These are phyloP conservation scores for Drosophila affinis DNA, from an alignment of 2,888 invertebrate species.

Conservation along the genomic window DNA sequence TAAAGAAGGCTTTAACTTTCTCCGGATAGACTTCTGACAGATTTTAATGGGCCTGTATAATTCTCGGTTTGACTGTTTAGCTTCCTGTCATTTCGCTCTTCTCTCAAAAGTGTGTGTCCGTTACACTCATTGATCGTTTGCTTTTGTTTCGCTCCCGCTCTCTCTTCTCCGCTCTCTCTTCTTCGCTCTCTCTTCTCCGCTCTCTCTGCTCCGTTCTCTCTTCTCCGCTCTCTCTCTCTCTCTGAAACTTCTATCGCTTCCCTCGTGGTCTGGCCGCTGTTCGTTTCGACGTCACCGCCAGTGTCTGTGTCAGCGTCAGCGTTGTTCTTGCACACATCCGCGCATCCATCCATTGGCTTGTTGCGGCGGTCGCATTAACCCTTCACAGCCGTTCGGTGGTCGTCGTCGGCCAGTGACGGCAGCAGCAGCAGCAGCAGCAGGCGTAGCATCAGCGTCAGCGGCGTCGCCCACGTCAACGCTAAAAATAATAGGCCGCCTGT, in stretches of 20 bases:
- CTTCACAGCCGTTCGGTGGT: constrained; percentile 35
- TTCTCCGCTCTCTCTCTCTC: neutral
- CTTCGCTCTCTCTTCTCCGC: neutral
- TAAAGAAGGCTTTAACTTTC: too few species aligned
- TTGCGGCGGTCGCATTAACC: constrained; percentile 44
- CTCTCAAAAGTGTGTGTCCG: too few species aligned
- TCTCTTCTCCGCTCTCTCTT: neutral
- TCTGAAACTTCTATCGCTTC: neutral
- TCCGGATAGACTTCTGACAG: too few species aligned
- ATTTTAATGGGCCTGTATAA: too few species aligned
- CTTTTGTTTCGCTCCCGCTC: too few species aligned
- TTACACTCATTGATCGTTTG: too few species aligned
- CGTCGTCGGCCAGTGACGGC: constrained; percentile 1
- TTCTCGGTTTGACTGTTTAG: too few species aligned
- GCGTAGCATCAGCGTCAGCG: constrained; percentile 4
- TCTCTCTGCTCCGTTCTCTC: neutral
- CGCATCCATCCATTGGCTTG: constrained; percentile 48
- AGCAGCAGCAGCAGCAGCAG: neutral
- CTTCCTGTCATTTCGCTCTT: too few species aligned
- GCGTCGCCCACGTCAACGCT: constrained; percentile 58
- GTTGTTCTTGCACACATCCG: constrained; percentile 20
- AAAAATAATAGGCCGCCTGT: constrained; percentile 75
- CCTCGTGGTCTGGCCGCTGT: neutral
- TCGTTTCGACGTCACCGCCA: constrained; percentile 6
- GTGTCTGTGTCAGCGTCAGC: neutral